Base-by-base conservation (phyloP, 2,888 invertebrate genomes). In the Cosmopolites sordidus region DNA sequence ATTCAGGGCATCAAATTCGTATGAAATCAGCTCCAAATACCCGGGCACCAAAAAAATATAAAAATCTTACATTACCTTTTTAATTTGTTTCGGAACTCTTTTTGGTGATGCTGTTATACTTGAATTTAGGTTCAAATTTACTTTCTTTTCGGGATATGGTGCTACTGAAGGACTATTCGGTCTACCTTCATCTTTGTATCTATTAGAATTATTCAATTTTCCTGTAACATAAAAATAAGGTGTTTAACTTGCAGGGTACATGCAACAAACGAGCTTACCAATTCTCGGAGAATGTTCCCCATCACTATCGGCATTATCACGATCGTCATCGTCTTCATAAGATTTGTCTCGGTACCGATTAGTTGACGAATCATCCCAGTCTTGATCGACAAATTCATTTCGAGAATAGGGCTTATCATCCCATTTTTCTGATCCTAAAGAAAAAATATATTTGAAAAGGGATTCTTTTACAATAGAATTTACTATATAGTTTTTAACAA, bases 41-140 rank as follows among this genome's bases (percentile, higher is more conserved):
- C n/a, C n/a, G n/a, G n/a, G n/a, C n/a, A n/a, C n/a, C n/a, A n/a
- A n/a, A n/a, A n/a, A 16, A 49, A 43, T 22, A 8, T 8, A 3
- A 22, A 3, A 22, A 22, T 5, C 3, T 22, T 8, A 8, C 3
- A 12, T 30, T 50, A 57, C 57, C 64, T 80, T 80, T 64, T 81
- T 82, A 2, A 78, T 67, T 12, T 74, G 70, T 60, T 78, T 75
- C 2, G 66, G 58, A 14, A 65, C 57, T 63, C 76, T 76, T 51
- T 67, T 69, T 63, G 45, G 78, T 73, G 47, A 78, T 73, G 64
- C 68, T 60, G 61, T 59, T 48, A 69, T 63, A 3, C 64, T 62
- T 5, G 72, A 60, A 58, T 69, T 79, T 27, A 80, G 73, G 64
- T 79, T 79, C 1, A 81, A 74, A 61, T 79, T 61, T 72, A 81